A percentile compares a stretch with the other conserved stretches of the same genome.
Conservation (phyloP, 2,113 vertebrate species). For the Silurus asotus region DNA sequence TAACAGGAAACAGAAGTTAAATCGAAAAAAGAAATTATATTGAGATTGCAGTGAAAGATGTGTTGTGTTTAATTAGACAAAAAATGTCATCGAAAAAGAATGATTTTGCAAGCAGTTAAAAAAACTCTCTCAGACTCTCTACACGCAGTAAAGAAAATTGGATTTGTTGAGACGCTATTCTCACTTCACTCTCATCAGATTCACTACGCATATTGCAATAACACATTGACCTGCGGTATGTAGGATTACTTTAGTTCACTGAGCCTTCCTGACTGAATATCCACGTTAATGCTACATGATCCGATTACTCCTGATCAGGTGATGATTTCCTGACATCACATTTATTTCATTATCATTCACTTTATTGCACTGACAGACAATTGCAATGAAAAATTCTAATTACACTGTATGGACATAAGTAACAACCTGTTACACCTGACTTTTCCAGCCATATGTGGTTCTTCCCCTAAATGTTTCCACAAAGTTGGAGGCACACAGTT, state of each 20-base stretch:
- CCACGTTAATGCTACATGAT: no score
- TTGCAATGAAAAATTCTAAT: no score
- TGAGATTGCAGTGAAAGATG: neutral
- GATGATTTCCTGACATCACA: no score
- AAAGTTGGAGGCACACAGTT: no score
- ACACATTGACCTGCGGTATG: neutral
- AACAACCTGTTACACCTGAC: no score
- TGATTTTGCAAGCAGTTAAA: slow-evolving; percentile 17
- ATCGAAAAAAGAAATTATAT: neutral
- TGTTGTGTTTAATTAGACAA: neutral
- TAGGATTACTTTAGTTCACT: neutral
- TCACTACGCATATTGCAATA: neutral
- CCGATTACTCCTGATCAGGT: no score
- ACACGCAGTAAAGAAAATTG: neutral
- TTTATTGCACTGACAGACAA: no score
- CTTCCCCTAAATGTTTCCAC: no score
- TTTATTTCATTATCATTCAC: no score
- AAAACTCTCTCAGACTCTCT: slow-evolving; percentile 1
- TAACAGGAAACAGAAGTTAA: neutral
- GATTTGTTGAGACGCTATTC: neutral
- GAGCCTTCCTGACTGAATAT: no score
- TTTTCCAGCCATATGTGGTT: no score
- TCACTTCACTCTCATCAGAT: neutral
- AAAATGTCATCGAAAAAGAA: neutral
- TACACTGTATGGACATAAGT: no score